Conservation (phyloP, 2,797 vertebrate genomes). For the Helicolenus hilgendorfi region DNA sequence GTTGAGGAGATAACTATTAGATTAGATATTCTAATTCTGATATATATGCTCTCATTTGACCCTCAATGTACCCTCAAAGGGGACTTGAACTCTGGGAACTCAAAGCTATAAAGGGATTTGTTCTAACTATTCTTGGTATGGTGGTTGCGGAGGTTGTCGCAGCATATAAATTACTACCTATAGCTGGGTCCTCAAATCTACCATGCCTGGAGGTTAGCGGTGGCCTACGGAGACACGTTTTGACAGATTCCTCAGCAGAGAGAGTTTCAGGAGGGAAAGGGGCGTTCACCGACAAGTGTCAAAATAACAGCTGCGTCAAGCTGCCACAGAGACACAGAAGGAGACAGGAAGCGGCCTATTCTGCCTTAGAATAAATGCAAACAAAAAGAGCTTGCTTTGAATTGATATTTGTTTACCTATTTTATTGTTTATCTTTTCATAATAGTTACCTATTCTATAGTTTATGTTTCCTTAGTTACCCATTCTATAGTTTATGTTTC, state of each 20-base stretch:
- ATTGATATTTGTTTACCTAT: no score
- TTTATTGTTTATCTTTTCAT: no score
- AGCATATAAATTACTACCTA: neutral
- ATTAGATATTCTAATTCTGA: neutral
- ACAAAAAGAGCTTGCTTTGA: accelerated
- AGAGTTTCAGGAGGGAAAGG: conserved; percentile 69
- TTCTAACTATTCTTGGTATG: neutral
- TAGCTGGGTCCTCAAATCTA: neutral
- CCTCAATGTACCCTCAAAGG: neutral
- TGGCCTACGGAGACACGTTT: conserved; percentile 60
- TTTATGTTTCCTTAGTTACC: no score
- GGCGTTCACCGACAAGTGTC: conserved; percentile 87
- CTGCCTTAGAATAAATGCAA: conserved; percentile 12
- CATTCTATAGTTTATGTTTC: no score
- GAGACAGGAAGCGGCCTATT: neutral
- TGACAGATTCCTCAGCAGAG: conserved; percentile 82
- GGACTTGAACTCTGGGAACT: neutral
- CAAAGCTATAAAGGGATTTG: neutral
- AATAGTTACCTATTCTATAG: no score
- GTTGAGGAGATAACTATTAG: neutral
- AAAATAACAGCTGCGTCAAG: conserved; percentile 68
- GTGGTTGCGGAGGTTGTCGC: neutral
- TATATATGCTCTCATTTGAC: neutral
- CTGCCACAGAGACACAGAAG: accelerated
- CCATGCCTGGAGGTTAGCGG: conserved; percentile 4